phyloP scores from a whole-genome alignment of 2,888 invertebrate species.

The Julus scandinavius region DNA sequence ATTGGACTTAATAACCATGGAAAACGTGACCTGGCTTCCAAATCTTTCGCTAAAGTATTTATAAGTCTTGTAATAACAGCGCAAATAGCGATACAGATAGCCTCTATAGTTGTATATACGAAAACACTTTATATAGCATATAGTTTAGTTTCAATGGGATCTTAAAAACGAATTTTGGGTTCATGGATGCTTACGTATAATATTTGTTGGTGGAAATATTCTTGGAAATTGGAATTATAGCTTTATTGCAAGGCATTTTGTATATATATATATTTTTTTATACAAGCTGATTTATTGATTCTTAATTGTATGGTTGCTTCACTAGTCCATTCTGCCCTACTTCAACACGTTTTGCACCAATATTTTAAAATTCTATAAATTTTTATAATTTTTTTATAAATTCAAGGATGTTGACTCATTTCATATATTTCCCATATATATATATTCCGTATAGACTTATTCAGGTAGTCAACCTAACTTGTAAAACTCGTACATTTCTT shows the following conservation, averaged over 20 bases:
- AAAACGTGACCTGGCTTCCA: conserved; percentile 20
- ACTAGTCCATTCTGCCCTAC: neutral
- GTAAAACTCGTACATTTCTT: neutral
- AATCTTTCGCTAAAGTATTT: conserved; percentile 43
- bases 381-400: neutral
- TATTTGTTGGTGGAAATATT: neutral
- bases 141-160: neutral
- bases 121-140: neutral
- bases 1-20: conserved; percentile 40
- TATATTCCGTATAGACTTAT: neutral
- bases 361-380: too few species aligned
- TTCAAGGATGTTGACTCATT: neutral
- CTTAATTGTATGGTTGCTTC: neutral
- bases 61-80: conserved; percentile 11
- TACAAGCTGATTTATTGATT: too few species aligned
- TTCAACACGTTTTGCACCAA: too few species aligned
- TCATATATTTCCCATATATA: neutral
- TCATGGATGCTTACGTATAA: neutral
- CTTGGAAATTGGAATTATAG: too few species aligned
- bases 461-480: neutral
- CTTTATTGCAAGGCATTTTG: too few species aligned
- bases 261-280: too few species aligned
- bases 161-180: neutral
- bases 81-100: conserved; percentile 14
- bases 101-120: neutral